These are phyloP conservation scores for Zelostemma sp. DNA, from an alignment of 1,140 invertebrate species.

Conservation along the genomic window DNA sequence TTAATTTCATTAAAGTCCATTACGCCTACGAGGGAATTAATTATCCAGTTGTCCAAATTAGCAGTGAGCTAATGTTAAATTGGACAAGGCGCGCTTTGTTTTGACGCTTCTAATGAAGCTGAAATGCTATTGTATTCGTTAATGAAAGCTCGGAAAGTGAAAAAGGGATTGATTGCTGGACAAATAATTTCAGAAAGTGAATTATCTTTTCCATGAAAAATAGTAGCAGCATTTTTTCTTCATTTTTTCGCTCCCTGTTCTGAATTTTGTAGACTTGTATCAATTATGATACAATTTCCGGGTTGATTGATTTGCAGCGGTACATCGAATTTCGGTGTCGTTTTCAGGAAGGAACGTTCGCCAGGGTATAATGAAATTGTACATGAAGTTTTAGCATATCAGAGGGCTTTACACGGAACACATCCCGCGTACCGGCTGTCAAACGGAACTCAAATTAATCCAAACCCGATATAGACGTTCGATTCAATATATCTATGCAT, in stretches of 20 bases:
- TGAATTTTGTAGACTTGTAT: slow-evolving; percentile 13
- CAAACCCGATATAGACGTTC: slow-evolving; percentile 43
- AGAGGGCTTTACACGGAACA: slow-evolving; percentile 11
- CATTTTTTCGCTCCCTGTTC: neutral
- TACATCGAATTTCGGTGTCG: slow-evolving; percentile 17
- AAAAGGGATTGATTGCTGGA: no score
- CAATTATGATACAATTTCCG: slow-evolving; percentile 18
- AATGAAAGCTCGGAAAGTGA: slow-evolving; percentile 7
- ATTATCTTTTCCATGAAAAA: no score
- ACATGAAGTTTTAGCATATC: slow-evolving; percentile 24
- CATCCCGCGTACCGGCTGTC: slow-evolving; percentile 51
- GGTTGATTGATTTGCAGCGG: slow-evolving; percentile 28
- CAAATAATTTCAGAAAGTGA: no score
- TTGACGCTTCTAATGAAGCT: slow-evolving; percentile 15
- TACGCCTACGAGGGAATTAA: slow-evolving; percentile 46
- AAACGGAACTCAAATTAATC: slow-evolving; percentile 60
- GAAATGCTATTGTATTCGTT: neutral
- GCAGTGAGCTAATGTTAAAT: slow-evolving; percentile 18
- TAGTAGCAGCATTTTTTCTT: no score
- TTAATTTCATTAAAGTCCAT: slow-evolving; percentile 58
- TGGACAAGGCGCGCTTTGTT: slow-evolving; percentile 8
- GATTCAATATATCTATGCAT: slow-evolving; percentile 19
- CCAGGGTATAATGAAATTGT: slow-evolving; percentile 25
- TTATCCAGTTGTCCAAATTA: slow-evolving; percentile 44
- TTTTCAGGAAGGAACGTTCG: slow-evolving; percentile 26